Conservation (phyloP, 2,113 vertebrate genomes). For the Saccopteryx leptura region DNA sequence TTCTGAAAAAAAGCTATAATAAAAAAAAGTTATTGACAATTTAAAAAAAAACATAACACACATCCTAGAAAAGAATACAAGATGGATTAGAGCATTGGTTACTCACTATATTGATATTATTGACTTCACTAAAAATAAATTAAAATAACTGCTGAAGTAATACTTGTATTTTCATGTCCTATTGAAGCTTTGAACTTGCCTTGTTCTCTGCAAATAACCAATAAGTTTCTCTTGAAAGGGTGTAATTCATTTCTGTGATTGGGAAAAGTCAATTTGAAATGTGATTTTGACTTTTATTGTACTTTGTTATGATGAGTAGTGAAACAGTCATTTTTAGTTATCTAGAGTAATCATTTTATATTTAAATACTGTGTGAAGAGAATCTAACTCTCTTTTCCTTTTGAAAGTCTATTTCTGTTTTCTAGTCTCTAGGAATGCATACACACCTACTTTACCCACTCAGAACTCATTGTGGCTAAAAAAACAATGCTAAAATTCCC, state of each 20-base stretch:
- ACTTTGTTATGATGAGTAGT: constrained; percentile 28
- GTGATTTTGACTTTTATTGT: constrained; percentile 46
- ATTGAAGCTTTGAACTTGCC: constrained; percentile 32
- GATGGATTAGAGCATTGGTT: constrained; percentile 9
- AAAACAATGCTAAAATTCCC: constrained; percentile 14
- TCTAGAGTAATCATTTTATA: constrained; percentile 50
- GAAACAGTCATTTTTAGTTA: constrained; percentile 53
- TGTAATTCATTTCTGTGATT: constrained; percentile 18
- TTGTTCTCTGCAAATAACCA: neutral
- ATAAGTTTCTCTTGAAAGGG: neutral
- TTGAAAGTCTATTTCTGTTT: neutral
- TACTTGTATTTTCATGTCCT: constrained; percentile 62
- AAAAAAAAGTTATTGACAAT: constrained; percentile 52
- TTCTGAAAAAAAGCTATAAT: too few species aligned
- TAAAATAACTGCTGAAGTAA: constrained; percentile 62
- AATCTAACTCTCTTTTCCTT: constrained; percentile 39
- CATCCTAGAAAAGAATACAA: constrained; percentile 4
- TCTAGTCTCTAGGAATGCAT: neutral
- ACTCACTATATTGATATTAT: neutral
- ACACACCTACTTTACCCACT: neutral
- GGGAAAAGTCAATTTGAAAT: neutral
- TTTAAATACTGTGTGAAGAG: neutral
- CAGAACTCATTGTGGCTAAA: neutral
- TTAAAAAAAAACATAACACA: constrained; percentile 57
- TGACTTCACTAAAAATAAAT: constrained; percentile 54